A percentile compares a stretch with the other conserved stretches of the same genome.
Conservation (phyloP, 2,888 invertebrate genomes). For the Ichneumon xanthorius region DNA sequence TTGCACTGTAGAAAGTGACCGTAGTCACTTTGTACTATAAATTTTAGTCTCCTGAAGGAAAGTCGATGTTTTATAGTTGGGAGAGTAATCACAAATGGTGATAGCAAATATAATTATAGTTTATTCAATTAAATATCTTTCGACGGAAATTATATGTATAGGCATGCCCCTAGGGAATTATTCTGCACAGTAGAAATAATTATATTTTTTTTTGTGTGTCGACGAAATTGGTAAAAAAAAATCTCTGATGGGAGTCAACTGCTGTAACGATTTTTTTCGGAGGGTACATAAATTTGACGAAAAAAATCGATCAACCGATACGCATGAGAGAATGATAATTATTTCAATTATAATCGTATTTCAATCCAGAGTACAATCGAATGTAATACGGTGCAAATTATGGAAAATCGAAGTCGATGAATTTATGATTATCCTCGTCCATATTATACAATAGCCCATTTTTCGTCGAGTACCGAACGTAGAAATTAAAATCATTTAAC, state of each 20-base stretch:
- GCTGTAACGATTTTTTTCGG: background rate
- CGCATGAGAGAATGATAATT: background rate
- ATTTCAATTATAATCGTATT: background rate
- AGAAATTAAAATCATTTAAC: background rate
- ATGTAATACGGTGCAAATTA: background rate
- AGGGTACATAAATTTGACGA: background rate
- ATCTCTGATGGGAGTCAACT: background rate
- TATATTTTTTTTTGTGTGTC: too few species aligned
- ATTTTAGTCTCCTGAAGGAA: too few species aligned
- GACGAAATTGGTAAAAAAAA: too few species aligned
- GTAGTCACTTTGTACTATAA: too few species aligned
- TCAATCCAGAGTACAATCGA: background rate
- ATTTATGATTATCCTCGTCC: background rate
- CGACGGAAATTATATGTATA: too few species aligned
- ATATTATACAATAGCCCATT: background rate
- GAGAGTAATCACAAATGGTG: too few species aligned
- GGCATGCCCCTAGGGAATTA: too few species aligned
- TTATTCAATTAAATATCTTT: too few species aligned
- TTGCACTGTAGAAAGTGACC: background rate
- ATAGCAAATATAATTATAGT: too few species aligned
- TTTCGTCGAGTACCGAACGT: background rate
- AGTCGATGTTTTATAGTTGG: too few species aligned
- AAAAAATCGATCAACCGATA: background rate
- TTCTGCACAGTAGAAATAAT: too few species aligned
- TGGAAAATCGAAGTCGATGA: background rate